These are phyloP conservation scores for Trematomus bernacchii DNA, from an alignment of 2,797 vertebrate genomes.

Conservation along the genomic window DNA sequence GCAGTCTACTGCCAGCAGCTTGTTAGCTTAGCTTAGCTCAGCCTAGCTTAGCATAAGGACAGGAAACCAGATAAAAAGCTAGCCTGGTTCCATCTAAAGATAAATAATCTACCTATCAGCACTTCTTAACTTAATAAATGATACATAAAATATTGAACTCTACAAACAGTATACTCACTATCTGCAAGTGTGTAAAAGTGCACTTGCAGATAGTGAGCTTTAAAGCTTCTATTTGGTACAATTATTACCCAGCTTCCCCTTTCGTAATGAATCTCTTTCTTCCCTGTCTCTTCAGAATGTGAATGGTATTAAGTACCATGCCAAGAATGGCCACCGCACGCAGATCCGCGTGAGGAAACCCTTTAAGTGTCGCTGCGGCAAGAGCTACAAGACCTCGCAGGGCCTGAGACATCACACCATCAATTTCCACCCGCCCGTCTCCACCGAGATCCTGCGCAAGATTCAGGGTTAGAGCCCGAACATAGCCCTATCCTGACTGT, in stretches of 20 bases:
- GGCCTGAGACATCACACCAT: conserved; percentile 99
- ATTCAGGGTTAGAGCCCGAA: conserved; percentile 91
- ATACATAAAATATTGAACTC: no score
- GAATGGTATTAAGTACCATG: conserved; percentile 99
- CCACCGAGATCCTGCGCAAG: conserved; percentile 97
- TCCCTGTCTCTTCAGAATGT: conserved; percentile 90
- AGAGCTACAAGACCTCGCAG: conserved; percentile 99
- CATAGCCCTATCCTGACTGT: conserved; percentile 67
- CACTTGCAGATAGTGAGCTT: no score
- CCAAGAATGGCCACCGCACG: conserved; percentile 98
- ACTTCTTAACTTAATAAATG: no score
- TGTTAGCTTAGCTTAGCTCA: not conserved
- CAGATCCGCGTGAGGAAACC: conserved; percentile 99
- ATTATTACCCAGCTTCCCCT: not conserved
- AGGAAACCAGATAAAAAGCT: no score
- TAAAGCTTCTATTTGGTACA: no score
- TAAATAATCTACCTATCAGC: no score
- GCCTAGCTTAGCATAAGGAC: no score
- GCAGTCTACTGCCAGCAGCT: not conserved
- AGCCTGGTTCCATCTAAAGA: no score
- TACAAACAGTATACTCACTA: no score
- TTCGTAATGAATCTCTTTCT: not conserved
- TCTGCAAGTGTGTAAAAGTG: no score
- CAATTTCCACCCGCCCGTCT: conserved; percentile 98
- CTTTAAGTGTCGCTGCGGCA: conserved; percentile 98